A percentile compares a stretch with the other conserved stretches of the same genome.
Conservation (phyloP, 2,888 invertebrate species). For the Latheticus oryzae region DNA sequence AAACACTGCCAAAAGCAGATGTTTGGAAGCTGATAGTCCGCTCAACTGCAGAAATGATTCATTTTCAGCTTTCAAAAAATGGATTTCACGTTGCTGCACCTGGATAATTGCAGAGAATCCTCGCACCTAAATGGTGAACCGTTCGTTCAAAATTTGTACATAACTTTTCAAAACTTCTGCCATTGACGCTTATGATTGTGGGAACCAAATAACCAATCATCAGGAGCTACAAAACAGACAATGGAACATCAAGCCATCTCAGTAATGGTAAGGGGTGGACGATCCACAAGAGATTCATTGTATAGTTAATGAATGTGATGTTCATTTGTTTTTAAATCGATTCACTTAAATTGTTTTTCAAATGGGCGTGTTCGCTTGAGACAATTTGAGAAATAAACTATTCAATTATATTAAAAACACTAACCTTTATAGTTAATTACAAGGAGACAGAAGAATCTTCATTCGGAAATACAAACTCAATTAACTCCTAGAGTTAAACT, state of each 20-base stretch:
- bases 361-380: constrained; percentile 1
- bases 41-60: no score
- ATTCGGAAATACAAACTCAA: no score
- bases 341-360: constrained; percentile 11
- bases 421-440: no score
- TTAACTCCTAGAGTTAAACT: no score
- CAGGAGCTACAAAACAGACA: constrained; percentile 43
- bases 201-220: constrained; percentile 23
- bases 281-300: constrained; percentile 47
- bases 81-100: no score
- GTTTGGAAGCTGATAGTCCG: no score
- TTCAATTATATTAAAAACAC: no score
- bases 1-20: constrained; percentile 1
- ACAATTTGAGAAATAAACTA: constrained; percentile 2
- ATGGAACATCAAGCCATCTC: constrained; percentile 46
- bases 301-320: constrained; percentile 47
- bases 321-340: constrained; percentile 19
- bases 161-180: background rate
- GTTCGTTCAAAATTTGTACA: no score
- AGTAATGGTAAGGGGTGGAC: constrained; percentile 43
- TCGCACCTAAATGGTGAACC: no score
- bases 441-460: no score
- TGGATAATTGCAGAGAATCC: no score
- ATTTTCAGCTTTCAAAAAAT: no score
- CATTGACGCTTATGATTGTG: constrained; percentile 1